A percentile compares a stretch with the other conserved stretches of the same genome.
These are phyloP conservation scores for Megalopta genalis DNA, from an alignment of 1,140 invertebrate species.

Conservation along the genomic window DNA sequence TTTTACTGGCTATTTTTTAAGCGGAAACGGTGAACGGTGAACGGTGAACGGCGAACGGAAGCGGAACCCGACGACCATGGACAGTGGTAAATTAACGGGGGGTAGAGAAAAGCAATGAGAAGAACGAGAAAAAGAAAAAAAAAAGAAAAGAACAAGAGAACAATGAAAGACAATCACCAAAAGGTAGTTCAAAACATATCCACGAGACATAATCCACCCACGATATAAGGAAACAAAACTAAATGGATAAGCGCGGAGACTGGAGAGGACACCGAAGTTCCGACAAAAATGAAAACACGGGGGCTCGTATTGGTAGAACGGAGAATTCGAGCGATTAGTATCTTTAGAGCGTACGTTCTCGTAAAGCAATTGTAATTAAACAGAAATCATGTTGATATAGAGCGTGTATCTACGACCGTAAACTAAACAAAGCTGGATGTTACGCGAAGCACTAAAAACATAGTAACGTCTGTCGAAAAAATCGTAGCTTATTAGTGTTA, in stretches of 20 bases:
- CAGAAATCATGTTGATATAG: constrained; percentile 51
- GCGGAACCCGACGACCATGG: constrained; percentile 1
- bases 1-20: constrained; percentile 24
- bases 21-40: background rate
- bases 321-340: constrained; percentile 47
- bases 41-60: background rate
- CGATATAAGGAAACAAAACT: background rate
- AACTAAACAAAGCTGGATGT: constrained; percentile 43
- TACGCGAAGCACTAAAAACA: constrained; percentile 36
- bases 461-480: constrained; percentile 53
- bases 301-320: constrained; percentile 27
- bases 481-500: constrained; percentile 60
- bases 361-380: constrained; percentile 58
- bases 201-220: constrained; percentile 52
- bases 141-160: background rate
- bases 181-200: constrained; percentile 66
- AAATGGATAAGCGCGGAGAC: background rate
- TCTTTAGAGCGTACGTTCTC: constrained; percentile 49
- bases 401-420: constrained; percentile 47
- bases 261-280: constrained; percentile 16
- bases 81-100: constrained; percentile 8
- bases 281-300: background rate
- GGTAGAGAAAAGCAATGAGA: no score
- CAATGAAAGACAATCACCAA: constrained; percentile 64
- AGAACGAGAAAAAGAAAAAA: constrained; percentile 9